phyloP scores from a whole-genome alignment of 2,113 vertebrate genomes.

The Scartelaos histophorus region DNA sequence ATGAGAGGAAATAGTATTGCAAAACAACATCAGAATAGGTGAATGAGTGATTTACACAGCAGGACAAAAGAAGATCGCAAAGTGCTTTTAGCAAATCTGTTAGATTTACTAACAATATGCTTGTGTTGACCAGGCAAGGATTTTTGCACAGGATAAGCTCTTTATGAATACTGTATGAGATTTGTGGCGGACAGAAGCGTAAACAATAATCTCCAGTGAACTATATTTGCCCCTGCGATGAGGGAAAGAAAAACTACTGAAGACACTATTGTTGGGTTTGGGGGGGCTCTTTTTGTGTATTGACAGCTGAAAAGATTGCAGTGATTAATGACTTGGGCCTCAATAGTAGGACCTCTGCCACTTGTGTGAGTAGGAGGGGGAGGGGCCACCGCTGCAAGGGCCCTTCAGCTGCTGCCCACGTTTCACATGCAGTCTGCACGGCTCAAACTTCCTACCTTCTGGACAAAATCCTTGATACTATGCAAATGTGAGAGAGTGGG shows the following conservation, averaged over 20 bases:
- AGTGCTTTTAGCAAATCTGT: constrained; percentile 29
- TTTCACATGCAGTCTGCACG: constrained; percentile 61
- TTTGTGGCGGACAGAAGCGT: constrained; percentile 51
- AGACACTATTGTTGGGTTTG: constrained; percentile 76
- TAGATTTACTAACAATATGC: constrained; percentile 59
- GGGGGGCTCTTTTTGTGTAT: constrained; percentile 81
- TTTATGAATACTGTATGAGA: constrained; percentile 73
- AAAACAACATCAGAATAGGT: background rate
- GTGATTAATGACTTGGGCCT: constrained; percentile 88
- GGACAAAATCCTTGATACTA: constrained; percentile 56
- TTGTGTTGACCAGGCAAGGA: constrained; percentile 42
- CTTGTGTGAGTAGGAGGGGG: background rate
- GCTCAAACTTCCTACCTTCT: constrained; percentile 67
- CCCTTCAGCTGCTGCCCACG: constrained; percentile 70
- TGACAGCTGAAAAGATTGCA: constrained; percentile 85
- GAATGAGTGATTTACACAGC: background rate
- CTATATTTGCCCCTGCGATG: constrained; percentile 63
- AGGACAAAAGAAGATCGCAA: constrained; percentile 20
- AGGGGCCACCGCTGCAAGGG: constrained; percentile 49
- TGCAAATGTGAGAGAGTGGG: constrained; percentile 64
- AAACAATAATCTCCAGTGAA: constrained; percentile 69
- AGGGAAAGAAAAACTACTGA: constrained; percentile 47
- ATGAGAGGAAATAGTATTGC: background rate
- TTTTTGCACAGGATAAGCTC: constrained; percentile 64
- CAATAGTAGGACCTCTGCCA: constrained; percentile 72